These are phyloP conservation scores for Calameuta filiformis DNA, from an alignment of 2,888 invertebrate genomes.

Conservation along the genomic window DNA sequence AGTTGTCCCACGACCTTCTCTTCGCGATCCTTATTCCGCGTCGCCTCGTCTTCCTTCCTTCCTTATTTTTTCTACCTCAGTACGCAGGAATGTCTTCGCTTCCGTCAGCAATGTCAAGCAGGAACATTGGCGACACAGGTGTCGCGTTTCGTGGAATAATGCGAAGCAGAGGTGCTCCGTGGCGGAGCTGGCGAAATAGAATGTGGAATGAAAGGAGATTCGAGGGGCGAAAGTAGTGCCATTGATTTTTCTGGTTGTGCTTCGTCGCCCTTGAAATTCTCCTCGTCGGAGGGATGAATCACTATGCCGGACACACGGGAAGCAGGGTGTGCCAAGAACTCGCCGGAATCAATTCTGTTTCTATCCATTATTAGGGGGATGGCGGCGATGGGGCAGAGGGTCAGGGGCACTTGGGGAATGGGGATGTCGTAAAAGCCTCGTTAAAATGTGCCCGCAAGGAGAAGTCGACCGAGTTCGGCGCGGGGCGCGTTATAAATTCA, in stretches of 20 bases:
- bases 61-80: not conserved
- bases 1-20: conserved; percentile 28
- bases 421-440: not conserved
- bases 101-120: not conserved
- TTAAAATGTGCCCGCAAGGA: not conserved
- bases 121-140: not conserved
- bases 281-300: not conserved
- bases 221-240: not conserved
- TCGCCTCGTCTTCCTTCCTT: conserved; percentile 3
- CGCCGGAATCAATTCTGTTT: not conserved
- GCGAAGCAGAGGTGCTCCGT: not conserved
- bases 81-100: not conserved
- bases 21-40: conserved; percentile 22
- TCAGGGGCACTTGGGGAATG: not conserved
- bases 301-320: not conserved
- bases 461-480: not conserved
- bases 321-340: not conserved
- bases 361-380: not conserved
- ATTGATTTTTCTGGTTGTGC: not conserved
- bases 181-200: not conserved
- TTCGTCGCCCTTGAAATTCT: not conserved
- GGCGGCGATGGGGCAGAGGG: not conserved
- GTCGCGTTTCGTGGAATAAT: not conserved
- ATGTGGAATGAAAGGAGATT: not conserved
- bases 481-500: not conserved